Conservation (phyloP, 1,140 invertebrate genomes). For the Brachionus manjavacas region DNA sequence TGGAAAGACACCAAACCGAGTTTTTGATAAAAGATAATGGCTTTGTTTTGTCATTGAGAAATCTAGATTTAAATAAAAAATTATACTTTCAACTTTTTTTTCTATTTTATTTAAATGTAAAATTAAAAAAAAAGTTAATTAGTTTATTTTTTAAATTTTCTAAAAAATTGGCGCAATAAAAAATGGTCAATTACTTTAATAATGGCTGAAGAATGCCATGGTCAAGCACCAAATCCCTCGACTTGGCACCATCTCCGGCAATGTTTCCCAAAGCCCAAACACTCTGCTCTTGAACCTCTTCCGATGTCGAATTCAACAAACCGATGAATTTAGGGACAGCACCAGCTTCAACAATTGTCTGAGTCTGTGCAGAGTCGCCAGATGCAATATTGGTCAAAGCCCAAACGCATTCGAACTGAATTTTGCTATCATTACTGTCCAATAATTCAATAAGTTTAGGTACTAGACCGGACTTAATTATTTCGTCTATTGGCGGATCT, state of each 20-base stretch:
- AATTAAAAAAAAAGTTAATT: not conserved
- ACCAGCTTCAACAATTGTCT: conserved; percentile 54
- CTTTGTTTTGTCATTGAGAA: conserved; percentile 38
- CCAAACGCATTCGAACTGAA: conserved; percentile 61
- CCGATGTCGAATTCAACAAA: conserved; percentile 46
- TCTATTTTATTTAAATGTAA: too few relatives aligned
- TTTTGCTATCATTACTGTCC: conserved; percentile 60
- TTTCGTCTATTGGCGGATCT: conserved; percentile 48
- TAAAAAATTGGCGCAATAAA: not conserved
- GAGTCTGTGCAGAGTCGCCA: conserved; percentile 57
- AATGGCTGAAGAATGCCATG: conserved; percentile 81
- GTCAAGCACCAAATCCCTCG: conserved; percentile 86
- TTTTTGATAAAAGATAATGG: conserved; percentile 85
- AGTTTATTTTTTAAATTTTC: not conserved
- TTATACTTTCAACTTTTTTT: not conserved
- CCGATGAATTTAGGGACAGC: conserved; percentile 55
- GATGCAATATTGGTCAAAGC: conserved; percentile 61
- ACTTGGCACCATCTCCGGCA: conserved; percentile 57
- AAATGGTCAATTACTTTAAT: conserved; percentile 66
- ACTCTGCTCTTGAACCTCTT: conserved; percentile 57
- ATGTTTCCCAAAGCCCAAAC: conserved; percentile 61
- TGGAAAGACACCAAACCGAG: conserved; percentile 94
- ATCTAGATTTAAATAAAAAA: not conserved
- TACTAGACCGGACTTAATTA: conserved; percentile 45
- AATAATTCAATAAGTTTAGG: conserved; percentile 45